A percentile compares a stretch with the other conserved stretches of the same genome.
phyloP scores from a whole-genome alignment of 1,140 invertebrate species.

The Periplaneta americana region DNA sequence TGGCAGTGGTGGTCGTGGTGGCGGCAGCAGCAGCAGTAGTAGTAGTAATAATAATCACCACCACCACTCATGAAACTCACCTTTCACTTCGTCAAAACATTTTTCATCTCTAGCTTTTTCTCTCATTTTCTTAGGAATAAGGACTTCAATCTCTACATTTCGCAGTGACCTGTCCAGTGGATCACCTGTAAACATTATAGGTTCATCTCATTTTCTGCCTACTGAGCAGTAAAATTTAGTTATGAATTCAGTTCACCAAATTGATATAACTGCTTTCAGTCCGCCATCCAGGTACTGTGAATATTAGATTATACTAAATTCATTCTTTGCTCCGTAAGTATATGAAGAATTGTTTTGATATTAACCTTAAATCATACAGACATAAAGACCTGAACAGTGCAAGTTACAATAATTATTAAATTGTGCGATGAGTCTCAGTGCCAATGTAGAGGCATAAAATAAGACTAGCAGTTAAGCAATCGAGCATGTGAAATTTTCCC shows the following conservation, averaged over 20 bases:
- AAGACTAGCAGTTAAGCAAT: no score
- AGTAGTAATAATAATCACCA: no score
- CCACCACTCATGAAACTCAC: no score
- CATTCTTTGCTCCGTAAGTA: not conserved
- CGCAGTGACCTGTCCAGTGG: conserved; percentile 72
- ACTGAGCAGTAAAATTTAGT: not conserved
- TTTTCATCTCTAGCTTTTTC: conserved; percentile 71
- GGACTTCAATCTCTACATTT: conserved; percentile 76
- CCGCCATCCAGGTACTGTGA: not conserved
- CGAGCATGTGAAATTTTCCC: no score
- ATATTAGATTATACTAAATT: not conserved
- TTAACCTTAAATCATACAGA: not conserved
- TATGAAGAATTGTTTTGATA: not conserved
- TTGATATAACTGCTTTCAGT: no score
- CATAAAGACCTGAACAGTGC: no score
- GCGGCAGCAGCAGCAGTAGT: no score
- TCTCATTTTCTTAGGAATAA: conserved; percentile 81
- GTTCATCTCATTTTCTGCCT: no score
- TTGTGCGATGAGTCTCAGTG: no score
- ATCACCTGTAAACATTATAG: conserved; percentile 67
- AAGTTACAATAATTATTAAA: no score
- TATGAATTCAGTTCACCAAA: not conserved
- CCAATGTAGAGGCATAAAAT: no score
- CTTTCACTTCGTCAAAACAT: conserved; percentile 62
- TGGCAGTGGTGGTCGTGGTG: no score